Percentiles rank a stretch among this genome's conserved stretches.
Evolutionary conservation across 2,888 invertebrate species (phyloP).

Genomic region (Gonocerus acuteangulatus): DNA sequence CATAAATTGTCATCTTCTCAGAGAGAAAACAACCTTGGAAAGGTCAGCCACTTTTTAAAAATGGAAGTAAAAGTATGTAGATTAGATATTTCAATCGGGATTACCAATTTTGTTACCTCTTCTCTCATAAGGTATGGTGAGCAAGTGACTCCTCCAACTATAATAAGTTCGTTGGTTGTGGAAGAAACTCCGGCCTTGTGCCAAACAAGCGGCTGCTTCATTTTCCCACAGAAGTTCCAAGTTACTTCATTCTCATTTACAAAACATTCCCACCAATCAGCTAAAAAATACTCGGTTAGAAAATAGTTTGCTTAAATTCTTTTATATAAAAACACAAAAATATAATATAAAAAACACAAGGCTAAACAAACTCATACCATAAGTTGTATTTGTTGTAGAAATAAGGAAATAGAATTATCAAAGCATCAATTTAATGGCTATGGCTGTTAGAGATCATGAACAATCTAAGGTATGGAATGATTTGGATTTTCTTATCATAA

Average conservation of each 20-base stretch:
- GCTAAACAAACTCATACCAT: not conserved
- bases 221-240: conserved; percentile 1
- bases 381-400: not conserved
- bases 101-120: no score
- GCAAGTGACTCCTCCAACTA: conserved; percentile 34
- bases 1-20: no score
- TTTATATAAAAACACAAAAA: not conserved
- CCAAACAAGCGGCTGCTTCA: conserved; percentile 33
- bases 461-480: no score
- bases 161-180: conserved; percentile 31
- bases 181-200: conserved; percentile 32
- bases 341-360: not conserved
- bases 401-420: not conserved
- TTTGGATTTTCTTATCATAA: no score
- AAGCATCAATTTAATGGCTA: no score
- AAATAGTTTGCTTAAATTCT: no score
- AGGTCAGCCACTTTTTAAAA: no score
- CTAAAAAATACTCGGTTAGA: no score
- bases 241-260: conserved; percentile 18
- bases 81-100: no score
- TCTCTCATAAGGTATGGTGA: conserved; percentile 29
- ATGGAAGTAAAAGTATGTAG: no score
- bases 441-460: no score
- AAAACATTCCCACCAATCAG: conserved; percentile 32
- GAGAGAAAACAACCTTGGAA: no score